Evolutionary conservation across 2,113 vertebrate species (phyloP).

Genomic region (Hydropotes inermis): DNA sequence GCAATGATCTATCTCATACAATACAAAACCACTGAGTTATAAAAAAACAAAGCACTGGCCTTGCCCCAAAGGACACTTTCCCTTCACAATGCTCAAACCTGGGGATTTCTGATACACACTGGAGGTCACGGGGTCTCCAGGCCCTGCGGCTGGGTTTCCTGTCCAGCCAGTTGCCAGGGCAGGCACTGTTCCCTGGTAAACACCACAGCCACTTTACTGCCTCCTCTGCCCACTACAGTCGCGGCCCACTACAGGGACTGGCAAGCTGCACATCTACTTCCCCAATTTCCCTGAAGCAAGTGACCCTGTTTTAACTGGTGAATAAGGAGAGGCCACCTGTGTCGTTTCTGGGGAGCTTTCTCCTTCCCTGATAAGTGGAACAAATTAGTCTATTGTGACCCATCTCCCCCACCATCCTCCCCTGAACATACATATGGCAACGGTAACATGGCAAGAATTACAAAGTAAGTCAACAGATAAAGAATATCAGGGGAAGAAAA

Average conservation of each 20-base stretch:
- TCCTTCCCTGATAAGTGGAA: background rate
- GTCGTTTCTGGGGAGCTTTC: background rate
- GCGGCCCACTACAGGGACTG: background rate
- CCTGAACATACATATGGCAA: background rate
- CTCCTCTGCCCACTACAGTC: background rate
- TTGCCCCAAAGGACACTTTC: background rate
- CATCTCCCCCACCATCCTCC: background rate
- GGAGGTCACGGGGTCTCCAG: background rate
- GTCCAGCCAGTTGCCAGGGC: background rate
- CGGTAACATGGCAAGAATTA: background rate
- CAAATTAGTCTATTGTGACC: background rate
- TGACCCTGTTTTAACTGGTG: background rate
- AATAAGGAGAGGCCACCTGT: background rate
- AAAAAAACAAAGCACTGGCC: background rate
- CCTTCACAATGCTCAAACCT: background rate
- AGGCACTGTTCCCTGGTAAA: background rate
- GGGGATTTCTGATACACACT: background rate
- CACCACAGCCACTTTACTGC: background rate
- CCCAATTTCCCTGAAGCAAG: background rate
- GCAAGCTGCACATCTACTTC: background rate
- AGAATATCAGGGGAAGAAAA: background rate
- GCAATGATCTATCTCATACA: background rate
- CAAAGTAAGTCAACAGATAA: background rate
- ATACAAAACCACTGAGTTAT: background rate
- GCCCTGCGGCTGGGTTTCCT: background rate